Conservation (phyloP, 1,140 invertebrate species). For the Lasioglossum albipes region DNA sequence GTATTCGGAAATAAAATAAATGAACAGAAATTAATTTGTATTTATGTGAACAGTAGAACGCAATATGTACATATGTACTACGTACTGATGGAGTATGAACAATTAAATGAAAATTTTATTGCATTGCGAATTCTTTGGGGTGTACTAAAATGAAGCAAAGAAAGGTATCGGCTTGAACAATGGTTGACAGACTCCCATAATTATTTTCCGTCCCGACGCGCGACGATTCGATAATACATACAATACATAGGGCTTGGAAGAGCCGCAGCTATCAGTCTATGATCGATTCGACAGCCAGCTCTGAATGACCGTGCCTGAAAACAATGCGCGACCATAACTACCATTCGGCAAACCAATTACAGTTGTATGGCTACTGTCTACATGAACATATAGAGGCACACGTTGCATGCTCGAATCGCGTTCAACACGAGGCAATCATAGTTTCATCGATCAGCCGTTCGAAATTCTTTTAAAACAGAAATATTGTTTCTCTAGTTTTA, state of each 20-base stretch:
- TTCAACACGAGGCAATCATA: not conserved
- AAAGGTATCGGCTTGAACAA: not conserved
- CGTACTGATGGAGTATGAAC: no score
- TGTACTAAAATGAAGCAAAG: not conserved
- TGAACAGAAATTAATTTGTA: no score
- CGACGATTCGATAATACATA: not conserved
- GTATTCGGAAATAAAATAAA: no score
- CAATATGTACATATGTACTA: no score
- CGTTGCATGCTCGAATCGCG: not conserved
- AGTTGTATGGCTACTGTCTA: not conserved
- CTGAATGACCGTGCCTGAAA: conserved; percentile 25
- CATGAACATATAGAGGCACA: not conserved
- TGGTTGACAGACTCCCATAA: not conserved
- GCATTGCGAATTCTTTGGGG: no score
- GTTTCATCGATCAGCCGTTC: not conserved
- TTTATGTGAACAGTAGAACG: no score
- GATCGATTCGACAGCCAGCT: conserved; percentile 23
- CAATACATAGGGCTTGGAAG: not conserved
- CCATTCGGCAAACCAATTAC: conserved; percentile 1
- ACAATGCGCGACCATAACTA: conserved; percentile 36
- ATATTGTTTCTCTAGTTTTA: not conserved
- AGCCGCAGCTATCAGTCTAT: conserved; percentile 6
- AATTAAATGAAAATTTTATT: no score
- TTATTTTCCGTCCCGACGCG: not conserved
- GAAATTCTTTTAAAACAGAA: not conserved